Base-by-base conservation (phyloP, 2,113 vertebrate species). In the Coturnix japonica region DNA sequence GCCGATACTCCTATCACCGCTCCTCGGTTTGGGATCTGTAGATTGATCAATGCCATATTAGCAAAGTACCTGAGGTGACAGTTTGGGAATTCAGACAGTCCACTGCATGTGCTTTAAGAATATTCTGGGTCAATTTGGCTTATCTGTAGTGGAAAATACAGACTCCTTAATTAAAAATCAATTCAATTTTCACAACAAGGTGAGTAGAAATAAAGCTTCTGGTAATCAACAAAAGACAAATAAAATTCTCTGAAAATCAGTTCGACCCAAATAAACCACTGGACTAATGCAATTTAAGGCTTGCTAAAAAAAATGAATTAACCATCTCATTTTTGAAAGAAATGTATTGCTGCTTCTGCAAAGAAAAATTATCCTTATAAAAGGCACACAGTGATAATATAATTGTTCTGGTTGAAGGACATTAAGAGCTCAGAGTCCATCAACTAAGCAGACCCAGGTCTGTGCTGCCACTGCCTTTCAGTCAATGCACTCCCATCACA, bases 1-100 rank as follows among this genome's bases (percentile, higher is more conserved):
- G 95, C 97, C 96, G 97, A 97, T 97, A 98, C 97, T 97, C 97
- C 97, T 97, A 97, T 94, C 93, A 88, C 95, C 97, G 97, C 96
- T 96, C 91, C 81, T 93, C 95, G 90, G 94, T 92, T 94, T 73
- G 66, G 95, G 96, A 96, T 96, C 89, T 90, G 86, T 47, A 97
- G 97, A 97, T 94, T 97, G 98, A 99, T 99, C 98, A 96, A 98
- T 98, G 98, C 87, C 96, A 96, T 96, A 94, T 97, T 97, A 97
- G 97, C 96, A 95, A 97, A 98, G 88, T 96, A 97, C 93, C 96
- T 97, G 95, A 95, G 94, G 94, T n/a, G 86, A 94, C 95, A 95
- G 76, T 18, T 94, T 93, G 94, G 92, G 96, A 96, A 97, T 96
- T 95, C 91, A 91, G 80, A 92, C 87, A 90, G 96, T 88, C 87